Percentiles rank a stretch among this genome's conserved stretches.
phyloP scores from a whole-genome alignment of 2,797 vertebrate species.

The Rousettus madagascariensis region DNA sequence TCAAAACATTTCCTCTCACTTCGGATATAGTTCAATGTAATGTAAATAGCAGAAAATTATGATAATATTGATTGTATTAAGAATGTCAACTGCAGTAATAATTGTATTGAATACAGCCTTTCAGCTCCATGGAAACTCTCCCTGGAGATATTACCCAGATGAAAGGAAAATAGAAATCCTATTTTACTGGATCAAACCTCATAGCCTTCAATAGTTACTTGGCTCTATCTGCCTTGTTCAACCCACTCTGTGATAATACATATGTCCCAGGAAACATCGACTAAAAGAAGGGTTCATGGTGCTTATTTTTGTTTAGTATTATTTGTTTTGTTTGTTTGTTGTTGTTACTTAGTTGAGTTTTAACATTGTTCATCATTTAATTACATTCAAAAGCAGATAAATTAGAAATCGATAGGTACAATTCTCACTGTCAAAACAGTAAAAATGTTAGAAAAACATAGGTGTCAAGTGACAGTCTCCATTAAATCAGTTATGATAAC shows the following conservation, averaged over 20 bases:
- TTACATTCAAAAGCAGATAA: background rate
- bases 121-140: background rate
- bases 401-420: background rate
- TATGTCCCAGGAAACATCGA: background rate
- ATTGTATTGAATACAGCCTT: background rate
- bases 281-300: background rate
- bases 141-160: background rate
- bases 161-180: background rate
- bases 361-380: background rate
- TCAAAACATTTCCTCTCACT: background rate
- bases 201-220: background rate
- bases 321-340: background rate
- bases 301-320: background rate
- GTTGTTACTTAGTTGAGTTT: background rate
- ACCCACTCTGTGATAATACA: accelerated
- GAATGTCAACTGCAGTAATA: background rate
- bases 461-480: background rate
- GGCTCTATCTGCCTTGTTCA: background rate
- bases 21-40: background rate
- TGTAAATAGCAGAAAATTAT: background rate
- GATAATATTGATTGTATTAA: background rate
- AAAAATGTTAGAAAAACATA: background rate
- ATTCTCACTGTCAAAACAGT: background rate
- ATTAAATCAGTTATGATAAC: background rate
- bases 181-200: background rate